Evolutionary conservation across 2,113 vertebrate genomes (phyloP), one percentile per base, ranked within the genome.

Genomic region (Synchiropus splendidus): DNA sequence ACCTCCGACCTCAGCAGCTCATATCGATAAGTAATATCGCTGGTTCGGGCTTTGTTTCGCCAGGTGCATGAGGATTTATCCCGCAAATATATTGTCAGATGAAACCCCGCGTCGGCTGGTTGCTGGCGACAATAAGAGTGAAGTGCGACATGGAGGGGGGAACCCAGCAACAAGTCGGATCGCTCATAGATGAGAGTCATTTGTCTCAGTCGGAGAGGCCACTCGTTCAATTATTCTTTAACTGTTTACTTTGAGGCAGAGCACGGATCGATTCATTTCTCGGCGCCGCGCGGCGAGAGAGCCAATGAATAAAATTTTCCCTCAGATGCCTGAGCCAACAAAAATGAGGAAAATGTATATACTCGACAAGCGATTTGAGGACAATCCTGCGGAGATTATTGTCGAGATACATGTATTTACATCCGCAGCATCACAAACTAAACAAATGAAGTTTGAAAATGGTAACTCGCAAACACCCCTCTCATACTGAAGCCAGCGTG

Each of bases 151-250:
- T 45, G 54, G 49, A 38, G 59, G 51, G 56, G 50, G 41, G 43
- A 18, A 60, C 56, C 58, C 58, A 55, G 67, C 67, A 71, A 66
- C 62, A 47, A 58, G 73, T 70, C 72, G 71, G 83, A 78, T 85
- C 82, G 76, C 72, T 84, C 70, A 72, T 70, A 78, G 72, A 81
- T 72, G 64, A 70, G 64, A 81, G 79, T 80, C 70, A 77, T 85
- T 85, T 81, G 77, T 86, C 75, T 85, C 78, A 77, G 77, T 84
- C 76, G 33, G 66, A 72, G 67, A 51, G 68, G 60, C 21, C 60
- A 75, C 59, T 79, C 67, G 59, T 82, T 85, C 79, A 78, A 72
- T 84, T 81, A 79, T 72, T 79, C 71, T 71, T 46, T 68, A 77
- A 79, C 65, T 77, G 74, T 76, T 84, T 79, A 70, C 72, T 75